Evolutionary conservation across 2,888 invertebrate genomes (phyloP).

Genomic region (Agrochola circellaris): DNA sequence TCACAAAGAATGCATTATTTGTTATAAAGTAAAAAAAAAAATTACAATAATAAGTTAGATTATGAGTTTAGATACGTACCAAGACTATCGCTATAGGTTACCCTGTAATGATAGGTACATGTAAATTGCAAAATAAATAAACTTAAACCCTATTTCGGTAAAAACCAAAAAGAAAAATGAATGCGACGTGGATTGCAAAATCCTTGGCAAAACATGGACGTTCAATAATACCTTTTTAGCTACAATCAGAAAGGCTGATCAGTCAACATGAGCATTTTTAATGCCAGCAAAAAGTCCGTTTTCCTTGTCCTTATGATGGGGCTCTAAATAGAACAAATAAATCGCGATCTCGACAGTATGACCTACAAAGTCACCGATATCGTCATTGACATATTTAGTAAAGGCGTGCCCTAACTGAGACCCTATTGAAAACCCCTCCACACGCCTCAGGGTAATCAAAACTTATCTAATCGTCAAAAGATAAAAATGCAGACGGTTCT

Average conservation of each 20-base stretch:
- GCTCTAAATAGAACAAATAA: background rate
- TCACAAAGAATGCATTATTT: too few species aligned
- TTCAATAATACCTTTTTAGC: background rate
- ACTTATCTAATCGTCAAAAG: slow-evolving; percentile 45
- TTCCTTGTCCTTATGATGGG: background rate
- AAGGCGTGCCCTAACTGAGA: slow-evolving; percentile 30
- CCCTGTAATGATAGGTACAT: too few species aligned
- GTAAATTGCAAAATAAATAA: too few species aligned
- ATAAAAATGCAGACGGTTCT: slow-evolving; percentile 41
- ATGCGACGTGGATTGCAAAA: background rate
- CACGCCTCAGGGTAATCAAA: background rate
- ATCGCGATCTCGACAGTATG: background rate
- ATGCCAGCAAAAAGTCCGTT: background rate
- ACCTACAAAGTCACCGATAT: slow-evolving; percentile 20
- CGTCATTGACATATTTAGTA: slow-evolving; percentile 12
- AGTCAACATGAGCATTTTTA: background rate
- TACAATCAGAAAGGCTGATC: background rate
- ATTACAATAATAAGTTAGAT: too few species aligned
- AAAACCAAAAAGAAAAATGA: background rate
- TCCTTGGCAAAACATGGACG: background rate
- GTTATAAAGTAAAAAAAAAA: too few species aligned
- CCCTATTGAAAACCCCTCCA: slow-evolving; percentile 13
- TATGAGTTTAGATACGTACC: too few species aligned
- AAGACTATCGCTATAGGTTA: too few species aligned
- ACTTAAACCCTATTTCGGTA: too few species aligned